Evolutionary conservation across 1,140 invertebrate genomes (phyloP), one percentile per base, ranked within the genome.

Genomic region (Atta texana): DNA sequence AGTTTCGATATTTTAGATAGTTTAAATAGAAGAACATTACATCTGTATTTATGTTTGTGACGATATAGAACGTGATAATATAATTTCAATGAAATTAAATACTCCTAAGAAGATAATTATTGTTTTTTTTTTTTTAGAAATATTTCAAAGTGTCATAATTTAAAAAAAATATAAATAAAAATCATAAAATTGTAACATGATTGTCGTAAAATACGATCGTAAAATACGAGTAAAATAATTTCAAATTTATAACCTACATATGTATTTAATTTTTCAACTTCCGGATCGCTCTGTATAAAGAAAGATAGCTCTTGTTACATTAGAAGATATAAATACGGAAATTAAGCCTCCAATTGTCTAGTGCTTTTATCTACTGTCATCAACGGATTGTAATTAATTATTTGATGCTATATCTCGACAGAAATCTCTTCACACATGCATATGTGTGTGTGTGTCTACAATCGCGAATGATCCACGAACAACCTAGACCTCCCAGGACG

Each of bases 351-450:
- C 55, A 44, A 3, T 14, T 12, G 10, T 16, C 21, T 28, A 49
- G 28, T 18, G 53, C 3, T 74, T 7, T 31, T 82, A 82, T 61
- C 80, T 61, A 24, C 34, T 24, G 24, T 18, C 49, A 57, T 28
- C 53, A 61, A 59, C 68, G 4, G 24, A 10, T 28, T 31, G 21
- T 72, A 59, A 74, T 51, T 78, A 44, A 78, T 82, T 72, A 72
- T 31, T 51, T 53, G 51, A 51, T 21, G 18, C 53, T 57, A 34
- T 59, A 49, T 55, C 64, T 55, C 14, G 68, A 1, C 34, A 59
- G 6, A 21, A 24, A 72, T 72, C 53, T 72, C 34, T 14, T 18
- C 44, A 14, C 31, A 28, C 2, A 21, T 55, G 49, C 49, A n/a
- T 16, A 18, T 28, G 3, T 28, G 34, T 28, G 3, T 28, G 34